phyloP scores from a whole-genome alignment of 2,888 invertebrate genomes.

The Diarsia mendica region DNA sequence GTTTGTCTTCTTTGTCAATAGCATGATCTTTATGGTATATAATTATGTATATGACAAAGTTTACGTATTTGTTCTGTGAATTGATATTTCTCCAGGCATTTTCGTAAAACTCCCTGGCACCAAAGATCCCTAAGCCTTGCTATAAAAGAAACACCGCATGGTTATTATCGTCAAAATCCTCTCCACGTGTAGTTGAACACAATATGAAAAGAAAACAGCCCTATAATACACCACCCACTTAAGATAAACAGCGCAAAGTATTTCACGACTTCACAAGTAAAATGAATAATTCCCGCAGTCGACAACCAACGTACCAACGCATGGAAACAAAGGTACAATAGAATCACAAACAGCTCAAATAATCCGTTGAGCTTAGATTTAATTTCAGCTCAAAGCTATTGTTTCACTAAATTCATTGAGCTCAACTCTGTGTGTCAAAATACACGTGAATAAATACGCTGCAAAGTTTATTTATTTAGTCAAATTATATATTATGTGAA shows the following conservation, averaged over 20 bases:
- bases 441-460: slow-evolving; percentile 42
- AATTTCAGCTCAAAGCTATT: slow-evolving; percentile 50
- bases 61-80: background rate
- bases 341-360: slow-evolving; percentile 49
- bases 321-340: slow-evolving; percentile 50
- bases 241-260: slow-evolving; percentile 25
- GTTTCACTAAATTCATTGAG: slow-evolving; percentile 50
- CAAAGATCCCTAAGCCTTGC: background rate
- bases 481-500: slow-evolving; percentile 29
- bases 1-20: background rate
- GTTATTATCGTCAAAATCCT: background rate
- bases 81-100: background rate
- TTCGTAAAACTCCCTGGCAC: background rate
- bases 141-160: background rate
- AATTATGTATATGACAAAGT: too few relatives aligned
- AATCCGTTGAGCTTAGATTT: slow-evolving; percentile 57
- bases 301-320: slow-evolving; percentile 15
- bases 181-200: background rate
- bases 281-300: slow-evolving; percentile 31
- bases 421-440: slow-evolving; percentile 39
- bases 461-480: slow-evolving; percentile 27
- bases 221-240: slow-evolving; percentile 6
- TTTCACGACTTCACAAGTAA: slow-evolving; percentile 15
- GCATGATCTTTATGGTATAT: background rate
- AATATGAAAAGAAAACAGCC: slow-evolving; percentile 1